A percentile compares a stretch with the other conserved stretches of the same genome.
Evolutionary conservation across 2,797 vertebrate genomes (phyloP).

Genomic region (Esox lucius): DNA sequence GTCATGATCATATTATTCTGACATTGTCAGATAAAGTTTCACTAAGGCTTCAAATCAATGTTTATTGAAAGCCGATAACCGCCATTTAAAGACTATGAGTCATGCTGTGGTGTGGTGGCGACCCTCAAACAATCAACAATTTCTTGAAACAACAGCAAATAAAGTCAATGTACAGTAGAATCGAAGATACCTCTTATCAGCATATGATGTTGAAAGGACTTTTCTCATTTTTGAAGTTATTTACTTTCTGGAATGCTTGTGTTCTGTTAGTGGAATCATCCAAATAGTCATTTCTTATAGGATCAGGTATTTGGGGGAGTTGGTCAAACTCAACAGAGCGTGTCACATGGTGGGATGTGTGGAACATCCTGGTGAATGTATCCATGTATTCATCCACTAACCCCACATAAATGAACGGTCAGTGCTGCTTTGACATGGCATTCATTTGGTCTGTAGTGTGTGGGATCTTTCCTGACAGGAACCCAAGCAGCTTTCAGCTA

Average conservation of each 20-base stretch:
- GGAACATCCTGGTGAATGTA: not conserved
- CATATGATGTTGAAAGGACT: too few species aligned
- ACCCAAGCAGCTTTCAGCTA: not conserved
- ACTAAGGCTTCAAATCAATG: not conserved
- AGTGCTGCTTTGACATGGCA: not conserved
- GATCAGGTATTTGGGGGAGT: not conserved
- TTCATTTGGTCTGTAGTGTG: not conserved
- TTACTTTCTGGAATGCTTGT: not conserved
- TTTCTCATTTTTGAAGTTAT: too few species aligned
- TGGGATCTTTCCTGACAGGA: constrained; percentile 14
- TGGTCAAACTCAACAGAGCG: too few species aligned
- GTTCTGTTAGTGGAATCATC: not conserved
- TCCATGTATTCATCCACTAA: not conserved
- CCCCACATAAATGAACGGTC: not conserved
- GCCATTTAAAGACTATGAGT: not conserved
- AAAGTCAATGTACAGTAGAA: not conserved
- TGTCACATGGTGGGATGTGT: not conserved
- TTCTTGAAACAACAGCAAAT: not conserved
- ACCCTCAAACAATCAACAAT: not conserved
- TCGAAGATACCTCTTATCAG: not conserved
- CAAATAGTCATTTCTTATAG: not conserved
- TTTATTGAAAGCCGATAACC: not conserved
- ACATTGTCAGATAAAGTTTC: not conserved
- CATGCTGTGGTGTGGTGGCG: not conserved
- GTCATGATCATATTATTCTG: not conserved